Conservation (phyloP, 2,888 invertebrate species). For the Elaeidobius kamerunicus region DNA sequence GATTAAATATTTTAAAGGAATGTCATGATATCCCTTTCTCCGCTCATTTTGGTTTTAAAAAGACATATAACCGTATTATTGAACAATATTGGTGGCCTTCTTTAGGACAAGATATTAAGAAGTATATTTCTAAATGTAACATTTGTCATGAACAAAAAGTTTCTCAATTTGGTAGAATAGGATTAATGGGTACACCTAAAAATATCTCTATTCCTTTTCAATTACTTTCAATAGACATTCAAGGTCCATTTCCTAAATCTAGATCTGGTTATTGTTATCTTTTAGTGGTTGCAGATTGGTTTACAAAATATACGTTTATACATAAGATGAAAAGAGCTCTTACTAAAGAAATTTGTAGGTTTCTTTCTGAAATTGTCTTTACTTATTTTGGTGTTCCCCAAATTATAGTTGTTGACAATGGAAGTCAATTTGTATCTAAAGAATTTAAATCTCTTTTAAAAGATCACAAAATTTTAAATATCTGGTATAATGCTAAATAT, state of each 20-base stretch:
- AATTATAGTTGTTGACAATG: slow-evolving; percentile 24
- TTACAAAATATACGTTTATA: too few relatives aligned
- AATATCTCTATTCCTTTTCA: too few relatives aligned
- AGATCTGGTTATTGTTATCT: too few relatives aligned
- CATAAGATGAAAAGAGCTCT: neutral
- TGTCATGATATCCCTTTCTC: neutral
- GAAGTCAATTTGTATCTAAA: slow-evolving; percentile 16
- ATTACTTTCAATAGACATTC: too few relatives aligned
- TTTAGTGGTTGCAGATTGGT: neutral
- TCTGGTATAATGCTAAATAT: slow-evolving; percentile 36
- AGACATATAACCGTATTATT: neutral
- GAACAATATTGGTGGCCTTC: neutral
- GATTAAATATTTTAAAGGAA: neutral
- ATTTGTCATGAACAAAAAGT: too few relatives aligned
- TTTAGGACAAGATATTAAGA: neutral
- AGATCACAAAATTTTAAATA: slow-evolving; percentile 30
- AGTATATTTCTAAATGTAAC: too few relatives aligned
- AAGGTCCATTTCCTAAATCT: too few relatives aligned
- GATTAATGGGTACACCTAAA: neutral
- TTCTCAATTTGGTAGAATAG: neutral
- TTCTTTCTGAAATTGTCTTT: slow-evolving; percentile 13
- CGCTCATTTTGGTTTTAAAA: neutral
- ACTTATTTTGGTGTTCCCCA: slow-evolving; percentile 25
- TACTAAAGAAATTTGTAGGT: neutral
- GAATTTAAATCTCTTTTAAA: slow-evolving; percentile 25